Evolutionary conservation across 1,140 invertebrate genomes (phyloP).

Genomic region (Macrotrachela quadricornifera): DNA sequence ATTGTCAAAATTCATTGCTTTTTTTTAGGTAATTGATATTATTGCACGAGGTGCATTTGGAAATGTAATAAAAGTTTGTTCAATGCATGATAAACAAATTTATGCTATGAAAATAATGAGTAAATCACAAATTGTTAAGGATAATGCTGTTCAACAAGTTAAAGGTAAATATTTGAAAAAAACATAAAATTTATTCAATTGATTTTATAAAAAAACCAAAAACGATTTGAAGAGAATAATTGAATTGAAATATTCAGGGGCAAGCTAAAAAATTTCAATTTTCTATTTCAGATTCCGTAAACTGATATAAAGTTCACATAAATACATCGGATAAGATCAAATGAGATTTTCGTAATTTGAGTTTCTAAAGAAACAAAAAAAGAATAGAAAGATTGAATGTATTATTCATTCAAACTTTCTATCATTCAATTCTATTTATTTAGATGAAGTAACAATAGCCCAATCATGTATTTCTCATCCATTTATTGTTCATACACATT

Average conservation of each 20-base stretch:
- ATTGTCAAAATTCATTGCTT: no score
- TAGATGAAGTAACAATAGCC: slow-evolving; percentile 56
- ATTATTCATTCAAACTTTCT: slow-evolving; percentile 39
- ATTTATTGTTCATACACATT: slow-evolving; percentile 51
- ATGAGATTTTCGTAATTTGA: neutral
- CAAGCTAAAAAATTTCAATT: no score
- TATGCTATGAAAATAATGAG: slow-evolving; percentile 57
- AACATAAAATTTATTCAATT: no score
- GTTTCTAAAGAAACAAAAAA: slow-evolving; percentile 21
- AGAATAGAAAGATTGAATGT: slow-evolving; percentile 50
- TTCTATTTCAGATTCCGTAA: neutral
- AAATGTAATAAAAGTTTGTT: slow-evolving; percentile 52
- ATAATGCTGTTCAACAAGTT: slow-evolving; percentile 9
- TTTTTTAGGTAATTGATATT: slow-evolving; percentile 30
- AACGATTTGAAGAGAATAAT: no score
- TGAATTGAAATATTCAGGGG: no score
- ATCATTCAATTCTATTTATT: no score
- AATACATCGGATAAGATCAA: no score
- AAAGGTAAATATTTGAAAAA: neutral
- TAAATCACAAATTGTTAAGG: slow-evolving; percentile 44
- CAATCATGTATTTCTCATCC: slow-evolving; percentile 54
- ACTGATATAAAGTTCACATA: no score
- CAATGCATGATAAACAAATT: slow-evolving; percentile 28
- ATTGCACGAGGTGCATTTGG: slow-evolving; percentile 63
- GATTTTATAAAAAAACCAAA: no score